A percentile compares a stretch with the other conserved stretches of the same genome.
phyloP scores from a whole-genome alignment of 2,888 invertebrate species.

The Spodoptera picta region DNA sequence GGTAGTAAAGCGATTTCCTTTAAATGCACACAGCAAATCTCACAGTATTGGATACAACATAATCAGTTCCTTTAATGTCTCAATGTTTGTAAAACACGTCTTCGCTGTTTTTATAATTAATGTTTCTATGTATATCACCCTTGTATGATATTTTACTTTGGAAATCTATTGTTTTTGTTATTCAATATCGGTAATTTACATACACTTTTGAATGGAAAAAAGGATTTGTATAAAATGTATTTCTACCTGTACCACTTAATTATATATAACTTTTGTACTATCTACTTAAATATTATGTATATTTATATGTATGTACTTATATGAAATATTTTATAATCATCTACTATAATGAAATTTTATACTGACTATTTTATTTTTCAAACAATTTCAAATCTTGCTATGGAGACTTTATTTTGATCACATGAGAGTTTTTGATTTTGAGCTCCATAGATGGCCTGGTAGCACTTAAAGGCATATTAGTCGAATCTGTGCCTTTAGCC shows the following conservation, averaged over 20 bases:
- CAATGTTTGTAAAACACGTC: slow-evolving; percentile 10
- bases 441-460: too few relatives aligned
- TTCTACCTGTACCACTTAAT: slow-evolving; percentile 38
- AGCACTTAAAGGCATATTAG: too few relatives aligned
- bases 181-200: slow-evolving; percentile 1
- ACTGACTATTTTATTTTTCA: slow-evolving; percentile 32
- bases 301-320: slow-evolving; percentile 22
- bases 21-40: too few relatives aligned
- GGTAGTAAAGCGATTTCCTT: too few relatives aligned
- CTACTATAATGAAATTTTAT: slow-evolving; percentile 42
- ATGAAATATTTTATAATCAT: slow-evolving; percentile 51
- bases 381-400: slow-evolving; percentile 27
- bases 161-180: slow-evolving; percentile 1
- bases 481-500: too few relatives aligned
- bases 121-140: slow-evolving; percentile 13
- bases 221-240: slow-evolving; percentile 29
- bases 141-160: slow-evolving; percentile 1
- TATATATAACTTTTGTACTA: slow-evolving; percentile 45
- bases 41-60: too few relatives aligned
- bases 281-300: slow-evolving; percentile 36
- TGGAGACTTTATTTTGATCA: slow-evolving; percentile 19
- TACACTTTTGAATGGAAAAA: slow-evolving; percentile 1
- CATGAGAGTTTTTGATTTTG: neutral
- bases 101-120: slow-evolving; percentile 9
- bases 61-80: too few relatives aligned